Percentiles rank a stretch among this genome's conserved stretches.
phyloP scores from a whole-genome alignment of 2,113 vertebrate genomes.

The Leptodactylus fuscus region DNA sequence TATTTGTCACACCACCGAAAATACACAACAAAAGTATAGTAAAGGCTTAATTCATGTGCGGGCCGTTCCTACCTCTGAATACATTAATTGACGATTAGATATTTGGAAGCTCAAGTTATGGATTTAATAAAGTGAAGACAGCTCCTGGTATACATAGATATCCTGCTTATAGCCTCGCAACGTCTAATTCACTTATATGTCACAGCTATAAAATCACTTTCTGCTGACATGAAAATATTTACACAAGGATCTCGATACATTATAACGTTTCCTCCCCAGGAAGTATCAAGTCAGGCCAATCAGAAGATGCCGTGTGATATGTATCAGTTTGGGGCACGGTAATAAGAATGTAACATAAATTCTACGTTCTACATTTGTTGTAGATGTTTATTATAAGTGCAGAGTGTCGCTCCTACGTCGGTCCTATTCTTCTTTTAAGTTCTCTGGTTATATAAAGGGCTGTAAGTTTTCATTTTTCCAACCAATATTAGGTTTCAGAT shows the following conservation, averaged over 20 bases:
- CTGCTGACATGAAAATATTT: constrained; percentile 38
- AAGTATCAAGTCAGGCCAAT: neutral
- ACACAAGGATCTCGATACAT: constrained; percentile 21
- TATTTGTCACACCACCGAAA: constrained; percentile 26
- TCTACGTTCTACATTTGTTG: neutral
- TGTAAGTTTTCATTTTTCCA: neutral
- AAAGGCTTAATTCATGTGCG: neutral
- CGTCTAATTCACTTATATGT: constrained; percentile 1
- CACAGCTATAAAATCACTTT: constrained; percentile 36
- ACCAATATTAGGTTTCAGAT: neutral
- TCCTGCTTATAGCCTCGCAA: neutral
- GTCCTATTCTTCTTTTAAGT: too few species aligned
- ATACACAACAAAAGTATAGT: constrained; percentile 27
- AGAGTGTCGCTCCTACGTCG: too few species aligned
- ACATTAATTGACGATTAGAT: constrained; percentile 52
- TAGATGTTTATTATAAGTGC: too few species aligned
- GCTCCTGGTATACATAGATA: constrained; percentile 23
- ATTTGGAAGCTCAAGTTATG: constrained; percentile 54
- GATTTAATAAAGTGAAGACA: constrained; percentile 54
- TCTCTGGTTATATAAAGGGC: too few species aligned
- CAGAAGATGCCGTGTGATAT: neutral
- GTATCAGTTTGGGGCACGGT: neutral
- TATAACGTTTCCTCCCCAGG: constrained; percentile 29
- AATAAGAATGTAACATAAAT: constrained; percentile 7
- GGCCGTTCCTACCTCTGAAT: constrained; percentile 27